These are phyloP conservation scores for Sinohyriopsis cumingii DNA, from an alignment of 2,888 invertebrate species.

Conservation along the genomic window DNA sequence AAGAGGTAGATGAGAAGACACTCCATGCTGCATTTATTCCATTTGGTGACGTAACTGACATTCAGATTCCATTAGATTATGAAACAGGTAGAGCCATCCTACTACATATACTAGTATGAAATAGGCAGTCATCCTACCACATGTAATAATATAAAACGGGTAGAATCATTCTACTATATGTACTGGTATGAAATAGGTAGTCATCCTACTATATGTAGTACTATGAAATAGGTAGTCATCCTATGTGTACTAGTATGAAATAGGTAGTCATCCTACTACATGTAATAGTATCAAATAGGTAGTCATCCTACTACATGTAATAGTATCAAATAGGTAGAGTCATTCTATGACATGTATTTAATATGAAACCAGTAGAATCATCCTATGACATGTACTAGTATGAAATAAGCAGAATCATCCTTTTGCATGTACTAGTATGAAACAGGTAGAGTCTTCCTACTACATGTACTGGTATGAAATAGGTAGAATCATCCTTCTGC, in stretches of 20 bases:
- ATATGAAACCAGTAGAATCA: slow-evolving; percentile 81
- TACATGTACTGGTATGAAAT: neutral
- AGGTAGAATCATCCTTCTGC: neutral
- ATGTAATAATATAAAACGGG: neutral
- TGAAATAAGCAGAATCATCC: no score
- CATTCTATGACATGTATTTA: no score
- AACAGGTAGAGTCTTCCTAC: no score
- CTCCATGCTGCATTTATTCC: slow-evolving; percentile 97
- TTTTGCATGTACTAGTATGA: no score
- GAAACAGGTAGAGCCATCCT: slow-evolving; percentile 77
- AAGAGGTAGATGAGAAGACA: slow-evolving; percentile 97
- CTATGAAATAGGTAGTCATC: no score
- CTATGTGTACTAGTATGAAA: neutral
- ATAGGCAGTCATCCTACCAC: no score
- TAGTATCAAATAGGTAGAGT: no score
- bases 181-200: no score
- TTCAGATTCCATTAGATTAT: slow-evolving; percentile 98
- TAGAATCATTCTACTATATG: no score
- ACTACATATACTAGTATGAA: neutral
- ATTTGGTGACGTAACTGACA: slow-evolving; percentile 98
- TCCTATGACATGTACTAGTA: neutral
- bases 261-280: neutral
- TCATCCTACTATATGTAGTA: no score
- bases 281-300: no score
- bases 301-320: no score